Base-by-base conservation (phyloP, 2,797 vertebrate genomes). In the Anguilla marmorata region DNA sequence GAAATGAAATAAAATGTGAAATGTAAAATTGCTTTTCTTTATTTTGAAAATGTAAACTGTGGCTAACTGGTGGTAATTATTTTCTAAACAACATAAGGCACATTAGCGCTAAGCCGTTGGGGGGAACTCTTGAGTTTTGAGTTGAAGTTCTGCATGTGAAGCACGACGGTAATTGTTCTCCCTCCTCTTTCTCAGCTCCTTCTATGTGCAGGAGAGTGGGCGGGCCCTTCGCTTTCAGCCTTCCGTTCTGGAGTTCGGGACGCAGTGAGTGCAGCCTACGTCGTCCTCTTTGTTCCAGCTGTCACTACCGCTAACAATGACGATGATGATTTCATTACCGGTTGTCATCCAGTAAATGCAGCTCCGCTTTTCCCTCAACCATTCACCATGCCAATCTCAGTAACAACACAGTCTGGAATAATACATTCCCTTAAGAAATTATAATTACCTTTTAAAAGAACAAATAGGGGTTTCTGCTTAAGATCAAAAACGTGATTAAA, bases 161-260 rank as follows among this genome's bases (percentile, higher is more conserved):
- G 27, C 76, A 16, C 1, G 69, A 12, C 41, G 24, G 3, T 79
- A 7, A 21, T 82, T 12, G 9, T n/a, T n/a, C 27, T 50, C 11
- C 24, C 74, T 79, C 74, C 12, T 79, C 37, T 21, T 33, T 45
- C 74, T 79, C 45, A 82, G 79, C 79, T 48, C 79, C 41, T 82
- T 82, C 45, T 82, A 48, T 82, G 79, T 82, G 45, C 79, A 11
- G 45, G 79, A 50, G 79, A 82, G 79, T n/a, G 79, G 79, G 79
- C n/a, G 79, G 79, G 79, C 79, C 79, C 79, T 82, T 5, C 79
- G 24, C 21, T 82, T 82, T 50, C 79, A 82, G 79, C 79, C 79
- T 9, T 50, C 79, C 7, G 41, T 24, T 50, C 45, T 82, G 45
- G 41, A 82, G 79, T 82, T 82, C 19, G 79, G 79, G 24, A 82